Base-by-base conservation (phyloP, 2,888 invertebrate species). In the Crepidodera aurea region DNA sequence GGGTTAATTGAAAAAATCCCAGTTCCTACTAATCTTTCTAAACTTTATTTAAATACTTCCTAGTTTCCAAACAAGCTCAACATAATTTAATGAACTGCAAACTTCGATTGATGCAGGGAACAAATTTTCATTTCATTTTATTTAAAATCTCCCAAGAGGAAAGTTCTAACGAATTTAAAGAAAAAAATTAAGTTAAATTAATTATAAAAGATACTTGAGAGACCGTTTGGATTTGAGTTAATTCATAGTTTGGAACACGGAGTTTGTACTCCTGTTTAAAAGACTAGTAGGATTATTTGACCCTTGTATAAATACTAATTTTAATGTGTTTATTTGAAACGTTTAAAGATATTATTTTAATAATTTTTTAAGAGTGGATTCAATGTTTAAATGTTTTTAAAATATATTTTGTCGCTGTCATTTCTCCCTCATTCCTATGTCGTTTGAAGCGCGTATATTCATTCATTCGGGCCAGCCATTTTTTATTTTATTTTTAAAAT, bases 351-450 rank as follows among this genome's bases (percentile, higher is more conserved):
- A 54, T 57, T 32, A 57, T 51, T 56, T 61, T 61, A 37, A 44
- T 16, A 51, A 32, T 55, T 53, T 18, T 57, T 57, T 37, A 25
- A 53, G 53, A 60, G 53, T 60, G 60, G 60, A 60, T 53, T 60
- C 46, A 60, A 59, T 60, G 60, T 60, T 54, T 59, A 51, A 59
- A 46, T 60, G 53, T 60, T 60, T 60, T 46, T 16, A 44, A 34
- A 60, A 27, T 53, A 29, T n/a, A n/a, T 46, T 60, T 60, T 60
- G 46, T 53, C 42, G 44, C 59, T 59, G 42, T 59, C 40, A 51
- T 59, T 59, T 60, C 16, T 46, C 27, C 22, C 19, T 51, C 46
- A 53, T 54, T 53, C 53, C 46, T 50, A 51, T 44, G 60, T 60
- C 51, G 44, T 60, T 60, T 60, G 50, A 58, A 50, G 44, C 51